A percentile compares a stretch with the other conserved stretches of the same genome.
Conservation (phyloP, 37 sponge, comb jelly and placozoan genomes). For the Mnemiopsis leidyi region DNA sequence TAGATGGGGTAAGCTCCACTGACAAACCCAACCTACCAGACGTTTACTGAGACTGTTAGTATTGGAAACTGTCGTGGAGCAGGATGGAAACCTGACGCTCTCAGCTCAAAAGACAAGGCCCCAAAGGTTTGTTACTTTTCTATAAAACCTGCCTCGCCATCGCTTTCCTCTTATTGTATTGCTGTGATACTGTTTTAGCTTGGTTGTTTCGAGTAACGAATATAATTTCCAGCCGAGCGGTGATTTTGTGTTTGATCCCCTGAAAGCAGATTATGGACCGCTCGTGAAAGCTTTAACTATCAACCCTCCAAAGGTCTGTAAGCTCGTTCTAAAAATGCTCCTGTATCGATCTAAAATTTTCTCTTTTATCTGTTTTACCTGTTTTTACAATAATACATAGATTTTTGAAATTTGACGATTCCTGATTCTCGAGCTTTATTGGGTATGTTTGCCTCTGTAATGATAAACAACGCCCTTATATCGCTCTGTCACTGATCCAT, state of each 20-base stretch:
- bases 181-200: not conserved
- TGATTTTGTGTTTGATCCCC: constrained; percentile 45
- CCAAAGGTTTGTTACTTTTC: constrained; percentile 14
- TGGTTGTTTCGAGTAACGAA: not conserved
- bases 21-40: not conserved
- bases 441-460: no score
- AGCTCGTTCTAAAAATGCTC: not conserved
- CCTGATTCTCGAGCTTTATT: no score
- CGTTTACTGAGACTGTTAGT: not conserved
- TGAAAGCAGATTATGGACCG: constrained; percentile 44
- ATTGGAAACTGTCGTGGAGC: constrained; percentile 59
- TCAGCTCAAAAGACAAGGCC: constrained; percentile 6
- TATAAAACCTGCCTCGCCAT: no score
- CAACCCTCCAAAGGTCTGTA: constrained; percentile 45
- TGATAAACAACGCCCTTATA: no score
- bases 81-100: not conserved
- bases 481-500: no score
- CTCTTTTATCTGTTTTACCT: no score
- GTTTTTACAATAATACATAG: no score
- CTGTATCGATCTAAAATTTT: no score
- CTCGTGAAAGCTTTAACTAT: constrained; percentile 39
- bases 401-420: no score
- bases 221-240: constrained; percentile 51
- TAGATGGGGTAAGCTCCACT: no score
- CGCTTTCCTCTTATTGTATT: not conserved